phyloP scores from a whole-genome alignment of 2,113 vertebrate species.

The Labeo rohita region DNA sequence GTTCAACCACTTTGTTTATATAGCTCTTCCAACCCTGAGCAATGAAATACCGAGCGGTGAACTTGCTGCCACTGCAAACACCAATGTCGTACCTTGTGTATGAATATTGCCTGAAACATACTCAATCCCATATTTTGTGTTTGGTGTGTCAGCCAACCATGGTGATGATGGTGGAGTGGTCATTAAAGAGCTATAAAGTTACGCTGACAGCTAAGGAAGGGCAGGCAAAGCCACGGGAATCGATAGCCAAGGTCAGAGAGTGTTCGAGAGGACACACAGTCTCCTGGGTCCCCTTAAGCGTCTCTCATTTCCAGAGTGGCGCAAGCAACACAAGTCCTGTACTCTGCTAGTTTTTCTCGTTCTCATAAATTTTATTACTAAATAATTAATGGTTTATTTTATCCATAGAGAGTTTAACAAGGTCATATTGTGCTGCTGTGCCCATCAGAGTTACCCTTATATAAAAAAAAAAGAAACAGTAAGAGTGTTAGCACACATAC shows the following conservation, averaged over 20 bases:
- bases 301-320: slow-evolving; percentile 16
- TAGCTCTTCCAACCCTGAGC: not conserved
- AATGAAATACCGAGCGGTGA: not conserved
- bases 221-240: slow-evolving; percentile 19
- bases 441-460: not conserved
- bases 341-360: not conserved
- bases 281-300: slow-evolving; percentile 19
- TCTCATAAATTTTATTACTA: slow-evolving; percentile 13
- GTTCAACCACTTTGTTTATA: not conserved
- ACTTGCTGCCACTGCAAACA: slow-evolving; percentile 8
- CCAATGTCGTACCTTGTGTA: not conserved
- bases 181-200: slow-evolving; percentile 41
- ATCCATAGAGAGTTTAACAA: slow-evolving; percentile 15
- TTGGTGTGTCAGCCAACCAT: slow-evolving; percentile 16
- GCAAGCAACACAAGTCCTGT: not conserved
- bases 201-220: slow-evolving; percentile 37
- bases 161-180: not conserved
- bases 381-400: slow-evolving; percentile 33
- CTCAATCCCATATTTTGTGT: slow-evolving; percentile 25
- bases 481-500: not conserved
- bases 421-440: not conserved
- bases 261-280: slow-evolving; percentile 21
- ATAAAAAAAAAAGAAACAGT: not conserved
- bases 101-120: slow-evolving; percentile 25
- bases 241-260: slow-evolving; percentile 47